Conservation (phyloP, 1,140 invertebrate genomes). For the Cherax destructor region DNA sequence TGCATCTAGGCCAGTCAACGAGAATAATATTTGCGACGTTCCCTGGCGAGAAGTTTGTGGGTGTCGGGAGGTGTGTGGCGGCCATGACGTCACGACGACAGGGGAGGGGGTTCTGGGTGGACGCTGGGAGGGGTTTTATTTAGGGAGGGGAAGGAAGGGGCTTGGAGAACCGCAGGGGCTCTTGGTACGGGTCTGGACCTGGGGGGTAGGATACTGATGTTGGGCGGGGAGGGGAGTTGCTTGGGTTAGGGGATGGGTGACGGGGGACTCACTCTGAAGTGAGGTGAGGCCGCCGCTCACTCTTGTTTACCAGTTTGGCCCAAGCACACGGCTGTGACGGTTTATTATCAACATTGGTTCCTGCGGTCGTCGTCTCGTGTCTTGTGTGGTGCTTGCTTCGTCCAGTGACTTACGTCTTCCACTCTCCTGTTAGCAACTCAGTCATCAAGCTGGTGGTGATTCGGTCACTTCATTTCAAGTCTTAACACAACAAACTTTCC, state of each 20-base stretch:
- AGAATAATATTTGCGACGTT: no score
- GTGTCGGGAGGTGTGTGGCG: conserved; percentile 17
- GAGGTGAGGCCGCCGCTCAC: conserved; percentile 11
- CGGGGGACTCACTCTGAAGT: neutral
- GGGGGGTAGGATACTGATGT: neutral
- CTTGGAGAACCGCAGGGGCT: neutral
- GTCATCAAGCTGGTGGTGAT: neutral
- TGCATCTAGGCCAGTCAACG: no score
- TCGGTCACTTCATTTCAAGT: neutral
- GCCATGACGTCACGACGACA: conserved; percentile 35
- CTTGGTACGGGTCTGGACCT: neutral
- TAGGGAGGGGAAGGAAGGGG: neutral
- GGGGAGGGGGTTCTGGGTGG: neutral
- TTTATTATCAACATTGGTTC: neutral
- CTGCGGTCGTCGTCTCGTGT: neutral
- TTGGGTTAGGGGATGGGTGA: neutral
- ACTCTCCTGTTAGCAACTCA: neutral
- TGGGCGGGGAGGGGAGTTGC: neutral
- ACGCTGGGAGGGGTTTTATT: neutral
- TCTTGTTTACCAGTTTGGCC: neutral
- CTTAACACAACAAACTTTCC: conserved; percentile 17
- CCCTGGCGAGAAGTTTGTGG: no score
- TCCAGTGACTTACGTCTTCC: neutral
- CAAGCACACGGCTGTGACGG: neutral
- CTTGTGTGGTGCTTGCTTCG: no score